These are phyloP conservation scores for Jacana jacana DNA, from an alignment of 2,113 vertebrate species.

Conservation along the genomic window DNA sequence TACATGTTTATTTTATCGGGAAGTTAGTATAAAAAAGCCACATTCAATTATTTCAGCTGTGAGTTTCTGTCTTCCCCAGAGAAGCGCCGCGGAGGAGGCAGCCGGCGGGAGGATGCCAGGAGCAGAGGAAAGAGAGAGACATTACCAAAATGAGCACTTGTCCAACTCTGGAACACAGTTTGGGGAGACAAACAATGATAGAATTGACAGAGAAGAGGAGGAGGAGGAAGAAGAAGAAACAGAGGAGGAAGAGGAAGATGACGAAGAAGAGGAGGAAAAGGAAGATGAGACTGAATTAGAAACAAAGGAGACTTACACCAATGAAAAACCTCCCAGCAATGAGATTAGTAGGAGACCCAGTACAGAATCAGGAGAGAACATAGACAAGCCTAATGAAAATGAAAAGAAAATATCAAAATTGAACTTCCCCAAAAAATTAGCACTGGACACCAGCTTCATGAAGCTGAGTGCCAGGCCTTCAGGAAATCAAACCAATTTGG, in stretches of 20 bases:
- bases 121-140: slow-evolving; percentile 19
- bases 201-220: slow-evolving; percentile 37
- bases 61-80: slow-evolving; percentile 67
- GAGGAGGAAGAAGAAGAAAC: background rate
- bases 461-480: slow-evolving; percentile 93
- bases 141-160: slow-evolving; percentile 51
- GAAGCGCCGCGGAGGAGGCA: background rate
- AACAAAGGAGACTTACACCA: background rate
- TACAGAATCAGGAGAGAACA: background rate
- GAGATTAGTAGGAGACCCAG: background rate
- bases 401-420: slow-evolving; percentile 87
- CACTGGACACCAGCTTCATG: slow-evolving; percentile 82
- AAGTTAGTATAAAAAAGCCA: background rate
- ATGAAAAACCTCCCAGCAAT: background rate
- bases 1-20: background rate
- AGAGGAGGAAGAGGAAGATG: background rate
- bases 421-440: slow-evolving; percentile 86
- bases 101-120: background rate
- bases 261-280: background rate
- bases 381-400: slow-evolving; percentile 67
- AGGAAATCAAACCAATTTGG: slow-evolving; percentile 94
- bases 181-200: slow-evolving; percentile 14
- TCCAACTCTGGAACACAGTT: background rate
- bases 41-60: slow-evolving; percentile 9
- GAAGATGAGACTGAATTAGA: slow-evolving; percentile 9